phyloP scores from a whole-genome alignment of 2,113 vertebrate genomes.

The Sphyrna mokarran region DNA sequence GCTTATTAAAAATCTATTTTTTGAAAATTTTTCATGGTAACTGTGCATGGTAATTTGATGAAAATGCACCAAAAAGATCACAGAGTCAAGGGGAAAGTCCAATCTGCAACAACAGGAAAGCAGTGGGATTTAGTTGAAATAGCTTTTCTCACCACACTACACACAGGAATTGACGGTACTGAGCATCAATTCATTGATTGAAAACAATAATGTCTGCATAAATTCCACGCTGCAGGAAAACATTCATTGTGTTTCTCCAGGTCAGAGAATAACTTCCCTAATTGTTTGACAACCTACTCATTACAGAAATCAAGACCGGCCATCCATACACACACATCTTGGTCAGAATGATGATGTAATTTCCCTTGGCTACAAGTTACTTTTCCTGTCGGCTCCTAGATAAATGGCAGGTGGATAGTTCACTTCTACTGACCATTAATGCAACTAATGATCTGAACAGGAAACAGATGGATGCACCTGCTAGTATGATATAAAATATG shows the following conservation, averaged over 20 bases:
- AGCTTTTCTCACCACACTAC: constrained; percentile 2
- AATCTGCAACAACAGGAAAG: constrained; percentile 22
- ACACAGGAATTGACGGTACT: constrained; percentile 5
- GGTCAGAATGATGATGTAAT: neutral
- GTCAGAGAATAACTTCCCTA: neutral
- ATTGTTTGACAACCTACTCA: neutral
- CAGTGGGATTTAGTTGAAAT: constrained; percentile 33
- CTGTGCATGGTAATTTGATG: neutral
- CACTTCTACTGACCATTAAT: neutral
- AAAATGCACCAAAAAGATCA: neutral
- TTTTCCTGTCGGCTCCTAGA: constrained; percentile 17
- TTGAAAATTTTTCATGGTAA: neutral
- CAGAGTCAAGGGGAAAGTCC: constrained; percentile 5
- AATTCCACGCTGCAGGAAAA: constrained; percentile 18
- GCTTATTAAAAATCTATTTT: neutral
- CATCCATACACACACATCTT: neutral
- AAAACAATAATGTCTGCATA: constrained; percentile 3
- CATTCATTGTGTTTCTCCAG: neutral
- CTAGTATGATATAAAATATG: neutral
- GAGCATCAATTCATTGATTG: constrained; percentile 12
- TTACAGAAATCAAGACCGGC: neutral
- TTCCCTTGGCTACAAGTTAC: neutral
- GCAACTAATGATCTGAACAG: neutral
- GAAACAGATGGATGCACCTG: constrained; percentile 25
- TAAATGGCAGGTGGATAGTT: constrained; percentile 21